Evolutionary conservation across 2,797 vertebrate genomes (phyloP).

Genomic region (Macroramphosus scolopax): DNA sequence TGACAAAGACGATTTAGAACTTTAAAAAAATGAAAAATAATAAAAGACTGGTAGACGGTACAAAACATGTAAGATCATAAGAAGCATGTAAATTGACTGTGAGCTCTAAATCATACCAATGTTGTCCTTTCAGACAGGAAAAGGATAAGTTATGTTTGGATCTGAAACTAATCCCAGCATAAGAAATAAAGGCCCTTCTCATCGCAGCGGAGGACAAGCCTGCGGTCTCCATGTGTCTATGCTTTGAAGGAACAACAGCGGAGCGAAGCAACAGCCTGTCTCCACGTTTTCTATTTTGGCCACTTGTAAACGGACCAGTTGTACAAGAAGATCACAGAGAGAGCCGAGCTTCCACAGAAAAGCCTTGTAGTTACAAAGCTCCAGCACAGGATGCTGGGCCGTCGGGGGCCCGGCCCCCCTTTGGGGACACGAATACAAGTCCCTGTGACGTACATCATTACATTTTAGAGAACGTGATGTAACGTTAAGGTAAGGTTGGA

Average conservation of each 20-base stretch:
- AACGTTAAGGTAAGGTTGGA: too few relatives aligned
- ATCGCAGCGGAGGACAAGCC: slow-evolving; percentile 30
- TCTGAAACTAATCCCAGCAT: slow-evolving; percentile 29
- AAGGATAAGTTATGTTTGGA: slow-evolving; percentile 11
- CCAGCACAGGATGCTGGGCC: slow-evolving; percentile 57
- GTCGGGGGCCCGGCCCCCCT: slow-evolving; percentile 32
- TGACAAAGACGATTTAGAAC: background rate
- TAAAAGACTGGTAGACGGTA: background rate
- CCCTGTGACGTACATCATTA: too few relatives aligned
- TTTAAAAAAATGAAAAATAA: background rate
- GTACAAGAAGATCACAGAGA: slow-evolving; percentile 49
- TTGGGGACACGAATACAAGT: background rate
- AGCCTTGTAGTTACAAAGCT: slow-evolving; percentile 66
- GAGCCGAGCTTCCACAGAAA: slow-evolving; percentile 61
- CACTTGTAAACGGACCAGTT: slow-evolving; percentile 62
- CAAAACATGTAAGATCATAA: slow-evolving; percentile 2
- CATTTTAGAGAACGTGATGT: too few relatives aligned
- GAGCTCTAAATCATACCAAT: slow-evolving; percentile 4
- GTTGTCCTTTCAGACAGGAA: background rate
- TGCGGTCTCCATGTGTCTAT: slow-evolving; percentile 37
- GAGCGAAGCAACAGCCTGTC: slow-evolving; percentile 17
- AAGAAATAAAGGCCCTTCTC: slow-evolving; percentile 42
- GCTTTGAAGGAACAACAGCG: slow-evolving; percentile 24
- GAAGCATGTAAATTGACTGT: slow-evolving; percentile 1
- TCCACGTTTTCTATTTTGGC: slow-evolving; percentile 48